phyloP scores from a whole-genome alignment of 2,113 vertebrate genomes.

The Phrynosoma blainvillii region DNA sequence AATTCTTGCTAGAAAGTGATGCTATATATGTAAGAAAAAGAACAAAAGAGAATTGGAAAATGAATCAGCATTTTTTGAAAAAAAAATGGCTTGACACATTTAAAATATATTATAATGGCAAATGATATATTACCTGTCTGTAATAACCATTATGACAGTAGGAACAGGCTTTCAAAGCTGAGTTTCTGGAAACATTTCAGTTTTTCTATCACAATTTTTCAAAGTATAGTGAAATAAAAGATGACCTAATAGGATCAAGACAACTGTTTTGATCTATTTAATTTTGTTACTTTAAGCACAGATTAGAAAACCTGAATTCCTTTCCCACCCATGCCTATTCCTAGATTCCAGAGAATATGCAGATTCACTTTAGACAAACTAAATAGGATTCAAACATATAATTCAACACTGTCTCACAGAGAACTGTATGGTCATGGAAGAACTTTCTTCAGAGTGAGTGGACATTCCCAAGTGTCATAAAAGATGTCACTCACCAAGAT shows the following conservation, averaged over 20 bases:
- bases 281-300: not conserved
- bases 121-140: slow-evolving; percentile 57
- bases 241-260: slow-evolving; percentile 27
- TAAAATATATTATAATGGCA: slow-evolving; percentile 63
- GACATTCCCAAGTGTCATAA: not conserved
- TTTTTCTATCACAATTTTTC: slow-evolving; percentile 48
- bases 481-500: not conserved
- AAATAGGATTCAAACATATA: too few species aligned
- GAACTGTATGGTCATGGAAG: too few species aligned
- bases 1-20: slow-evolving; percentile 56
- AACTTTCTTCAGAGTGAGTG: too few species aligned
- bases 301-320: not conserved
- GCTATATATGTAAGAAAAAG: slow-evolving; percentile 59
- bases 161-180: slow-evolving; percentile 32
- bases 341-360: not conserved
- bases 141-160: slow-evolving; percentile 48
- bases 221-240: slow-evolving; percentile 51
- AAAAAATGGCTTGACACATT: slow-evolving; percentile 52
- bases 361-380: too few species aligned
- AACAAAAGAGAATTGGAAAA: slow-evolving; percentile 60
- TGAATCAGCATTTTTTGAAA: slow-evolving; percentile 56
- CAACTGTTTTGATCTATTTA: not conserved
- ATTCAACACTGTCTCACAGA: too few species aligned
- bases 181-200: slow-evolving; percentile 53
- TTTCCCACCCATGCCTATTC: too few species aligned